Conservation (phyloP, 2,113 vertebrate genomes). For the Piliocolobus tephrosceles region DNA sequence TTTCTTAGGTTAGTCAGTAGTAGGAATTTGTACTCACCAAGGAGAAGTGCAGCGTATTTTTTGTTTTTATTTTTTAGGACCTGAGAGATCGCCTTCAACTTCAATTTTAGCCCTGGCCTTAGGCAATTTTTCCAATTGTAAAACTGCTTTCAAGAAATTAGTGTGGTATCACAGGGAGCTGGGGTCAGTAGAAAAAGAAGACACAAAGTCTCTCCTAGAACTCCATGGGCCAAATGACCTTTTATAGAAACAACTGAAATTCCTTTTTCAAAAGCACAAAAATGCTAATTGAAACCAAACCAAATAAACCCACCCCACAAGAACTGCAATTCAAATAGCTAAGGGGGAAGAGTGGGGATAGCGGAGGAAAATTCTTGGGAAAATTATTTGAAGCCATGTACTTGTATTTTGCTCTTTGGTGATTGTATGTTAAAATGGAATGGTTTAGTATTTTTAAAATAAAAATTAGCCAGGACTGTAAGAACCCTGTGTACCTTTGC, state of each 20-base stretch:
- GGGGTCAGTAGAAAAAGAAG: background rate
- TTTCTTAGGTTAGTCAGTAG: background rate
- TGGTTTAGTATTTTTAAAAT: background rate
- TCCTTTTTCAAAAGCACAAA: constrained; percentile 9
- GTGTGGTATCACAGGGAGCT: background rate
- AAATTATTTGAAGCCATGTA: background rate
- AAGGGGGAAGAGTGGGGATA: background rate
- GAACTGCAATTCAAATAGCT: background rate
- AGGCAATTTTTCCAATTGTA: constrained; percentile 52
- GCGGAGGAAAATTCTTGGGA: background rate
- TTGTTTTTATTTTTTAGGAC: constrained; percentile 32
- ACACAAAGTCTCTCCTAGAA: constrained; percentile 1
- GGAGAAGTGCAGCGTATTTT: background rate
- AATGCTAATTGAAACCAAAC: constrained; percentile 41
- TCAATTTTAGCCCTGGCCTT: background rate
- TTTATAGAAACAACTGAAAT: constrained; percentile 17
- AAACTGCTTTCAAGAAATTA: constrained; percentile 24
- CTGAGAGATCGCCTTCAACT: background rate
- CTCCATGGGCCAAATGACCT: background rate
- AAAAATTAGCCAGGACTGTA: background rate
- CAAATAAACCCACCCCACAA: background rate
- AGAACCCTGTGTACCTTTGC: constrained; percentile 9
- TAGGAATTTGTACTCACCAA: background rate
- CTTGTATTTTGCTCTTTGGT: constrained; percentile 9
- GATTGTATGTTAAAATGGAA: background rate